A percentile compares a stretch with the other conserved stretches of the same genome.
Conservation (phyloP, 2,888 invertebrate species). For the Teleiodes luculella region DNA sequence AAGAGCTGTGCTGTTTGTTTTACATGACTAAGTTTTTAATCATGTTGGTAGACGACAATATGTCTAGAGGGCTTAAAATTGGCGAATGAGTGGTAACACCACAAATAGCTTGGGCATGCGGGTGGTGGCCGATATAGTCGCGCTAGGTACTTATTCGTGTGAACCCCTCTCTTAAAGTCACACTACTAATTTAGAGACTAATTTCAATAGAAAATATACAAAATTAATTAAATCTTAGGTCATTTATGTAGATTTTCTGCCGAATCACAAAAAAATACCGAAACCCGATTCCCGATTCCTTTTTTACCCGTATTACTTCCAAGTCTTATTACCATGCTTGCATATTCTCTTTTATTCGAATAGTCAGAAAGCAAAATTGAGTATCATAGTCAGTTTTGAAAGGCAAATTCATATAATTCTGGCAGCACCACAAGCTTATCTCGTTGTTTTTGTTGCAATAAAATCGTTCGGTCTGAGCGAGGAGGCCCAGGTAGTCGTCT, state of each 20-base stretch:
- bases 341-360: background rate
- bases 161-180: background rate
- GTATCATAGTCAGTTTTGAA: too few relatives aligned
- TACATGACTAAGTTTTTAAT: background rate
- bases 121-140: constrained; percentile 6
- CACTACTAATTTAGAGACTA: background rate
- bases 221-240: too few relatives aligned
- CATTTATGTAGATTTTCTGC: too few relatives aligned
- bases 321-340: background rate
- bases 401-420: too few relatives aligned
- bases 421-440: background rate
- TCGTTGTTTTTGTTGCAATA: background rate
- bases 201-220: too few relatives aligned
- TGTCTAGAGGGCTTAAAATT: constrained; percentile 21
- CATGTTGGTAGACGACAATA: background rate
- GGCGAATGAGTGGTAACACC: constrained; percentile 29
- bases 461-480: background rate
- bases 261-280: too few relatives aligned
- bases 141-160: background rate
- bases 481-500: constrained; percentile 34
- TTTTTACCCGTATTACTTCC: too few relatives aligned
- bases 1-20: too few relatives aligned
- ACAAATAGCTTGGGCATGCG: constrained; percentile 30
- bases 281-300: too few relatives aligned
- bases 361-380: too few relatives aligned